These are phyloP conservation scores for Stenoptilia bipunctidactyla DNA, from an alignment of 2,888 invertebrate genomes.

Conservation along the genomic window DNA sequence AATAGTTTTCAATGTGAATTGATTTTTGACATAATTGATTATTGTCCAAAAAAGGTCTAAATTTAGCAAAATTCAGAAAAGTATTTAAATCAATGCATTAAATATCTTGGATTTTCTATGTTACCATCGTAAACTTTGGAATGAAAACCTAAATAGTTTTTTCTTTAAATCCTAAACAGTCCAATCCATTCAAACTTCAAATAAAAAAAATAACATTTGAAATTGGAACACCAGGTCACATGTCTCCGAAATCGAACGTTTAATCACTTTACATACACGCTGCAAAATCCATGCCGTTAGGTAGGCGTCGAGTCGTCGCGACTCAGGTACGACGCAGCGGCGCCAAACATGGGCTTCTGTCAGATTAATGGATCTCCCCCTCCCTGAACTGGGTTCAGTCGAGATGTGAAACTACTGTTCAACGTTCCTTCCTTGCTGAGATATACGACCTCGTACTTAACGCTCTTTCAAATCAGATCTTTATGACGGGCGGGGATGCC, in stretches of 20 bases:
- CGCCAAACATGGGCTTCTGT: conserved; percentile 83
- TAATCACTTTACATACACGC: conserved; percentile 1
- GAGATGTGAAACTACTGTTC: conserved; percentile 59
- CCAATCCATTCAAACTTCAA: no score
- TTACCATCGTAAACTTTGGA: no score
- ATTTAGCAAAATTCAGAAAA: no score
- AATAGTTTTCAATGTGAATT: no score
- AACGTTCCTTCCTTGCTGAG: conserved; percentile 47
- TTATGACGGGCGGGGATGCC: conserved; percentile 12
- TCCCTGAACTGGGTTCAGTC: conserved; percentile 35
- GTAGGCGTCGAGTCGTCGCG: conserved; percentile 67
- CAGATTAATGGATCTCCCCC: conserved; percentile 88
- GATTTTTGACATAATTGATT: no score
- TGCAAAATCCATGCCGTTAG: conserved; percentile 41
- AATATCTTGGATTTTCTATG: no score
- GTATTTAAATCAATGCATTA: no score
- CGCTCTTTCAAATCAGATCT: conserved; percentile 41
- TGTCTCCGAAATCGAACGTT: neutral
- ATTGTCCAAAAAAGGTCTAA: no score
- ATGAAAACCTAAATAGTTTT: no score
- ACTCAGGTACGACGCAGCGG: conserved; percentile 68
- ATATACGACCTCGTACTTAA: conserved; percentile 32
- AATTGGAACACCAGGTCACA: neutral
- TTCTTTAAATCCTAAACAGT: no score
- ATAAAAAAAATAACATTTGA: neutral